Conservation (phyloP, 2,888 invertebrate genomes). For the Sminthurinus aureus region DNA sequence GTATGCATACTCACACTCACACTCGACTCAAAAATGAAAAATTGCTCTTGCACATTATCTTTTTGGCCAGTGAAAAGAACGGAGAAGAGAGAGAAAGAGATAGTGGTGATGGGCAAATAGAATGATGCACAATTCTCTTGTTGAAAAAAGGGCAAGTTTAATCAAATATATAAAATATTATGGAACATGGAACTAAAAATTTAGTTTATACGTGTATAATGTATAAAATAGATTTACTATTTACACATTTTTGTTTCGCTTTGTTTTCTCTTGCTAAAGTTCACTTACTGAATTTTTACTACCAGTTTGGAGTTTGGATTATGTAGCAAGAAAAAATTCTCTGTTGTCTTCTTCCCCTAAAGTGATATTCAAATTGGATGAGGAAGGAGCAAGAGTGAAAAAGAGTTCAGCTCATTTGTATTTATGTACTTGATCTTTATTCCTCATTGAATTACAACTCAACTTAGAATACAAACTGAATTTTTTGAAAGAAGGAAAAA, state of each 20-base stretch:
- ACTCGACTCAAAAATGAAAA: too few species aligned
- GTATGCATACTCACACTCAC: too few species aligned
- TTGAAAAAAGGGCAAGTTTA: neutral
- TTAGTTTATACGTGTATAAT: neutral
- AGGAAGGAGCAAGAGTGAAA: neutral
- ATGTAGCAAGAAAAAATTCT: neutral
- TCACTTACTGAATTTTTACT: too few species aligned
- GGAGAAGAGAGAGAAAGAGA: neutral
- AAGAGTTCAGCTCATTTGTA: neutral
- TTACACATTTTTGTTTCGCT: neutral
- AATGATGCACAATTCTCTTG: too few species aligned
- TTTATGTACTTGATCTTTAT: conserved; percentile 16
- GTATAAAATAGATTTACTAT: neutral
- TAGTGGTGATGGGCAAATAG: neutral
- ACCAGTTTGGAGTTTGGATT: neutral
- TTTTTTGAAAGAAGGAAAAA: neutral
- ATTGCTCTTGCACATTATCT: too few species aligned
- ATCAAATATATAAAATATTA: neutral
- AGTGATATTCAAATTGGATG: conserved; percentile 15
- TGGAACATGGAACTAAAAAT: neutral
- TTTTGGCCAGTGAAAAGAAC: too few species aligned
- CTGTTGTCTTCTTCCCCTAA: neutral
- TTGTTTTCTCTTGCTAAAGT: neutral
- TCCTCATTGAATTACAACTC: conserved; percentile 11
- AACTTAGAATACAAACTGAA: too few species aligned